These are phyloP conservation scores for Odontesthes bonariensis DNA, from an alignment of 2,113 vertebrate genomes.

Conservation along the genomic window DNA sequence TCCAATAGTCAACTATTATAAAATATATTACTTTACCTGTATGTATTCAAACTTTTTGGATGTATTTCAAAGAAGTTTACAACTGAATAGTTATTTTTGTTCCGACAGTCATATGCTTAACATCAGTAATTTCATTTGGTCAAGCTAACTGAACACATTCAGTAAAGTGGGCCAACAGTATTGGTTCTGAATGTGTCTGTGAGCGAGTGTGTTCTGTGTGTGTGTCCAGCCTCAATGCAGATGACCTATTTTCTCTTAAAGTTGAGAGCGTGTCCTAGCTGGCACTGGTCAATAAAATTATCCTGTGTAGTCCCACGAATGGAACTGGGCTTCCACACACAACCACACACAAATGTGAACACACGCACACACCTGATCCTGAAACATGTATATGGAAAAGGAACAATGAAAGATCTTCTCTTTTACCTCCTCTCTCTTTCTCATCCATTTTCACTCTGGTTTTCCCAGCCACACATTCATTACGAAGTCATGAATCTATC, in stretches of 20 bases:
- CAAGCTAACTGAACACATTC: slow-evolving; percentile 42
- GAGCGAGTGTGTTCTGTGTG: slow-evolving; percentile 19
- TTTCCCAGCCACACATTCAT: background rate
- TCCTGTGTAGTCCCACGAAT: slow-evolving; percentile 5
- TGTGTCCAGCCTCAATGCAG: slow-evolving; percentile 47
- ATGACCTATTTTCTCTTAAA: slow-evolving; percentile 71
- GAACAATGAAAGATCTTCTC: background rate
- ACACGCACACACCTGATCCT: background rate
- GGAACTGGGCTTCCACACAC: background rate
- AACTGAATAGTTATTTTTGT: background rate
- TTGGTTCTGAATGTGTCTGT: slow-evolving; percentile 21
- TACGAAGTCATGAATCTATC: background rate
- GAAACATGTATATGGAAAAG: slow-evolving; percentile 6
- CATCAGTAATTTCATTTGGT: slow-evolving; percentile 4
- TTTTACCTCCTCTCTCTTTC: background rate
- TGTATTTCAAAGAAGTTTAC: background rate
- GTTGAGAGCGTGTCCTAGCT: slow-evolving; percentile 52
- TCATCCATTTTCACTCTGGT: no score
- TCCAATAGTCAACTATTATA: no score
- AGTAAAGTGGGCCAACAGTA: slow-evolving; percentile 64
- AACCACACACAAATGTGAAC: background rate
- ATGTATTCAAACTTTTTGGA: no score
- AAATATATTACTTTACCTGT: no score
- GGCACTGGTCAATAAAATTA: slow-evolving; percentile 50
- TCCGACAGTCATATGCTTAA: background rate